These are phyloP conservation scores for Pygmarrhopalites habei DNA, from an alignment of 1,140 invertebrate genomes.

Conservation along the genomic window DNA sequence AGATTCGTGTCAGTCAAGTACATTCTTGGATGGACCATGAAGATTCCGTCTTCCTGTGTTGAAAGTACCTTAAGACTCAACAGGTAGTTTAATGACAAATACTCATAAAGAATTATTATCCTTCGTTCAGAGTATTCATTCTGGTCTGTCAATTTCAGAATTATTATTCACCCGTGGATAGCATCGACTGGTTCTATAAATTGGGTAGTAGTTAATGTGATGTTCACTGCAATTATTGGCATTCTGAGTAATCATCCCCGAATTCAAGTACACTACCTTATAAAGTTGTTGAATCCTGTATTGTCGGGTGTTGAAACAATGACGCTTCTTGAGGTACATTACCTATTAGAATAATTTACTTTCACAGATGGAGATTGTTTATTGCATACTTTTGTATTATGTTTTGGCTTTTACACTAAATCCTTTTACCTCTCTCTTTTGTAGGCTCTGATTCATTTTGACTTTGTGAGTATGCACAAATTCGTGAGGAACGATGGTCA, in stretches of 20 bases:
- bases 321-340: background rate
- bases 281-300: background rate
- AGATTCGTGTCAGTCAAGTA: background rate
- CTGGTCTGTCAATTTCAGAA: background rate
- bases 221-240: conserved; percentile 2
- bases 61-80: no score
- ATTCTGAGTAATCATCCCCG: conserved; percentile 1
- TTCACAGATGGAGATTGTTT: no score
- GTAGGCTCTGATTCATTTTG: background rate
- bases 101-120: no score
- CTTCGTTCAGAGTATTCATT: no score
- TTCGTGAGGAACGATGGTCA: background rate
- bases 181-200: background rate
- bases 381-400: no score
- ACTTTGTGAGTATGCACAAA: background rate
- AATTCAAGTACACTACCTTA: background rate
- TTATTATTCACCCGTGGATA: conserved; percentile 5
- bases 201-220: background rate
- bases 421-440: background rate
- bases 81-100: no score
- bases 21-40: background rate
- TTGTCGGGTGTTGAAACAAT: background rate
- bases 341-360: background rate
- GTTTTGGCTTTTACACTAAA: no score
- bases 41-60: background rate